Conservation (phyloP, 2,888 invertebrate genomes). For the Caenorhabditis doughertyi region DNA sequence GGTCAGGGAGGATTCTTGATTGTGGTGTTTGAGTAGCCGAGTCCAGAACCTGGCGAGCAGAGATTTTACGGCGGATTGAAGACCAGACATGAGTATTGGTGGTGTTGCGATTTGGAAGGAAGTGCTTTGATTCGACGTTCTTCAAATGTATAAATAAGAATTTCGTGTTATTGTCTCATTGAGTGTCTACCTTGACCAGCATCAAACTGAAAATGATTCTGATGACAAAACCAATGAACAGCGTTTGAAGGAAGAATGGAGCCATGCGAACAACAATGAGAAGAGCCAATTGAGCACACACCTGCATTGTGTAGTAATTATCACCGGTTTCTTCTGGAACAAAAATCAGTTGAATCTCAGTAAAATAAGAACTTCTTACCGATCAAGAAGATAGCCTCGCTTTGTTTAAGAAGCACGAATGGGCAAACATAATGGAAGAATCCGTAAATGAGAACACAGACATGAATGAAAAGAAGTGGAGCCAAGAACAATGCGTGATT, state of each 20-base stretch:
- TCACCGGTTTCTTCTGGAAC: not conserved
- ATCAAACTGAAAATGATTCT: conserved; percentile 4
- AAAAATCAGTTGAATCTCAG: not conserved
- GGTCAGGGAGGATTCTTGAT: not conserved
- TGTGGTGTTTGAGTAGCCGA: not conserved
- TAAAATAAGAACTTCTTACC: not conserved
- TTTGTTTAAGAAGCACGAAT: not conserved
- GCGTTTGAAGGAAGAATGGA: conserved; percentile 5
- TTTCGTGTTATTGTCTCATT: not conserved
- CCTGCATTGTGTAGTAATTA: not conserved
- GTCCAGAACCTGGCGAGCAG: conserved; percentile 3
- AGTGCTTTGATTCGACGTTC: not conserved
- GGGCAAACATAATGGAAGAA: conserved; percentile 16
- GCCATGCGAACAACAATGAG: conserved; percentile 13
- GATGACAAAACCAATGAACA: conserved; percentile 1
- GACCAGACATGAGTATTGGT: conserved; percentile 44
- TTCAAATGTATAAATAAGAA: not conserved
- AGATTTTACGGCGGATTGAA: conserved; percentile 43
- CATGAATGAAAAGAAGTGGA: conserved; percentile 32
- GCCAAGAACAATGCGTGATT: not conserved
- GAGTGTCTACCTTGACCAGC: conserved; percentile 10
- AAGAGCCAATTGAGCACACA: not conserved
- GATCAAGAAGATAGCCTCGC: not conserved
- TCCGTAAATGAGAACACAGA: conserved; percentile 21
- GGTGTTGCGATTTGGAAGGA: not conserved